phyloP scores from a whole-genome alignment of 2,888 invertebrate genomes.

The Tuberolachnus salignus region DNA sequence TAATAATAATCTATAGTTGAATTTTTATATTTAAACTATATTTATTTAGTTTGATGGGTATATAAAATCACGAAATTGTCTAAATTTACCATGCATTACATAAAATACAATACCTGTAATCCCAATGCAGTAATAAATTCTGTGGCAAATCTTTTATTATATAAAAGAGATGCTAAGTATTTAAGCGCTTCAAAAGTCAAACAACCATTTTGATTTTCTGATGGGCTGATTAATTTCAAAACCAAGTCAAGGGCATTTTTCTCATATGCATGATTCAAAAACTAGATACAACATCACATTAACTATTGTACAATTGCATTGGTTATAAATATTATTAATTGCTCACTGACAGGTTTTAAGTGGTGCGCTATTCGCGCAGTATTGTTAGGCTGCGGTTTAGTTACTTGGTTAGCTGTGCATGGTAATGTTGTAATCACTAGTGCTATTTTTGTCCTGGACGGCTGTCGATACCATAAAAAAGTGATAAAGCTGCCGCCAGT shows the following conservation, averaged over 20 bases:
- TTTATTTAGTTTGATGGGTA: no score
- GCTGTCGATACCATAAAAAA: no score
- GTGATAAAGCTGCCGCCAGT: no score
- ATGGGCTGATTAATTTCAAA: conserved; percentile 79
- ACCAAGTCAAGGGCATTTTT: conserved; percentile 89
- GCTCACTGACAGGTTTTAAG: no score
- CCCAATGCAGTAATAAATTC: conserved; percentile 92
- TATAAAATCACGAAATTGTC: no score
- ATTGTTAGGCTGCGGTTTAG: no score
- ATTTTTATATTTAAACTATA: no score
- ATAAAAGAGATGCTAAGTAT: conserved; percentile 90
- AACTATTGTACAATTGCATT: background rate
- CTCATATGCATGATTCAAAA: conserved; percentile 91
- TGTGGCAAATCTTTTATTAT: conserved; percentile 97
- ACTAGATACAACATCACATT: conserved; percentile 66
- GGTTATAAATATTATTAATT: no score
- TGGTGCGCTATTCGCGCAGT: no score
- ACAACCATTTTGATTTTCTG: conserved; percentile 63
- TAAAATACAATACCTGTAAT: conserved; percentile 68
- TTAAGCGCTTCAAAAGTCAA: conserved; percentile 95
- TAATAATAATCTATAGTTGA: background rate
- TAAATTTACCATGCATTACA: background rate
- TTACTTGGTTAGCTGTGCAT: no score
- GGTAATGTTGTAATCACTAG: no score
- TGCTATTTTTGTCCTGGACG: no score